These are phyloP conservation scores for Apodemus agrarius DNA, from an alignment of 2,797 vertebrate species.

Conservation along the genomic window DNA sequence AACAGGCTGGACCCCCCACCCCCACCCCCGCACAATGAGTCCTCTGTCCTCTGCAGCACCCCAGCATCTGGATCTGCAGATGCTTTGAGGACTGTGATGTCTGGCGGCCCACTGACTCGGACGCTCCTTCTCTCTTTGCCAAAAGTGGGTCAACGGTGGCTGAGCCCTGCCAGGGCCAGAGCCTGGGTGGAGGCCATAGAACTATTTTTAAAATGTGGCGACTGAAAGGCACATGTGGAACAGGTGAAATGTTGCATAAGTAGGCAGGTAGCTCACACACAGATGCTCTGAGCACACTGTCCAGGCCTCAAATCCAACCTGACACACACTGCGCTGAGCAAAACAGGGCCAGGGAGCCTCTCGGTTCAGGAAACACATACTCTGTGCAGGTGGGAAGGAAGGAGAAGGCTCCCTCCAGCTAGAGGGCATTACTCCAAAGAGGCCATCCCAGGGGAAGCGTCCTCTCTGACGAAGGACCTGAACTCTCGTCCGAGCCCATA, in stretches of 20 bases:
- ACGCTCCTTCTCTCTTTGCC: rapidly evolving
- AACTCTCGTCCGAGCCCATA: neutral
- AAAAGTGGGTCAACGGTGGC: conserved; percentile 55
- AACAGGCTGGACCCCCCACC: neutral
- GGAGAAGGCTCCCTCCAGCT: neutral
- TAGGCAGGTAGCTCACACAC: neutral
- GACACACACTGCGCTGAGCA: rapidly evolving
- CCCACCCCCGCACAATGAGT: neutral
- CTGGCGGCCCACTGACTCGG: neutral
- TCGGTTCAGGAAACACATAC: rapidly evolving
- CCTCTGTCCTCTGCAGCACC: neutral
- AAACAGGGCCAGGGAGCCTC: rapidly evolving
- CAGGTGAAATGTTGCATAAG: neutral
- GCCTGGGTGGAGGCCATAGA: neutral
- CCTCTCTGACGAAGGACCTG: neutral
- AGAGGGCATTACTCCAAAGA: neutral
- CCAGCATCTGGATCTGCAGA: neutral
- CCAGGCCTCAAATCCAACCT: neutral
- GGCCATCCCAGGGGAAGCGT: neutral
- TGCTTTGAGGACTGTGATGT: neutral
- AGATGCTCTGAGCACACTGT: rapidly evolving
- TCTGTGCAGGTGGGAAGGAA: neutral
- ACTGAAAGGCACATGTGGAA: neutral
- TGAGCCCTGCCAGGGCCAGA: neutral
- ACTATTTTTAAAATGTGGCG: conserved; percentile 44